These are phyloP conservation scores for Palaemon carinicauda DNA, from an alignment of 1,140 invertebrate species.

Conservation along the genomic window DNA sequence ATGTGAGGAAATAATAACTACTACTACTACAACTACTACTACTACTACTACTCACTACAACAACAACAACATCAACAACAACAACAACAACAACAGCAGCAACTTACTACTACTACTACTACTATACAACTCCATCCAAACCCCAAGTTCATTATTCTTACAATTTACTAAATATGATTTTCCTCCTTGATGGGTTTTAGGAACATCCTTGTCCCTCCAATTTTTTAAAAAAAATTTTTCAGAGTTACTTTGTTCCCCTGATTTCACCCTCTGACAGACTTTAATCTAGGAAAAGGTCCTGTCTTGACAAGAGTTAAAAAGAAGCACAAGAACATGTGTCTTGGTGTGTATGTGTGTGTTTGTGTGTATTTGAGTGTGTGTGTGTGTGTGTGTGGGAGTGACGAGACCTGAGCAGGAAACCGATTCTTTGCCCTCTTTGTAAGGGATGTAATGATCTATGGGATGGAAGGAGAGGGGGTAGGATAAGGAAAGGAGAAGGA, in stretches of 20 bases:
- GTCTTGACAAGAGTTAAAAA: neutral
- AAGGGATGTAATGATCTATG: neutral
- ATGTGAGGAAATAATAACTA: no score
- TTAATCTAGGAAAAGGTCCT: no score
- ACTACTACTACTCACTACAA: neutral
- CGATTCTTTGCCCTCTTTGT: no score
- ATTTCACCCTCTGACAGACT: neutral
- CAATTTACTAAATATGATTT: neutral
- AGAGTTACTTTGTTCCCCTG: neutral
- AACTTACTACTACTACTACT: no score
- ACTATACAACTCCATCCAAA: no score
- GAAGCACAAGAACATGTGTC: neutral
- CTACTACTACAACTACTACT: no score
- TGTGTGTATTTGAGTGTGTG: no score
- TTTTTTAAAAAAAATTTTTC: neutral
- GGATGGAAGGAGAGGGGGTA: neutral
- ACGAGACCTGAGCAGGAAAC: no score
- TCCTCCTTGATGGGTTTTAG: neutral
- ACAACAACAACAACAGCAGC: no score
- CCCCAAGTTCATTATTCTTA: neutral
- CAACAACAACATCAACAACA: no score
- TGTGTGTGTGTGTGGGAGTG: neutral
- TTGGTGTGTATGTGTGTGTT: no score
- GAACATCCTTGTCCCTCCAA: neutral
- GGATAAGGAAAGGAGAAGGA: neutral